Evolutionary conservation across 2,797 vertebrate species (phyloP).

Genomic region (Urophycis tenuis): DNA sequence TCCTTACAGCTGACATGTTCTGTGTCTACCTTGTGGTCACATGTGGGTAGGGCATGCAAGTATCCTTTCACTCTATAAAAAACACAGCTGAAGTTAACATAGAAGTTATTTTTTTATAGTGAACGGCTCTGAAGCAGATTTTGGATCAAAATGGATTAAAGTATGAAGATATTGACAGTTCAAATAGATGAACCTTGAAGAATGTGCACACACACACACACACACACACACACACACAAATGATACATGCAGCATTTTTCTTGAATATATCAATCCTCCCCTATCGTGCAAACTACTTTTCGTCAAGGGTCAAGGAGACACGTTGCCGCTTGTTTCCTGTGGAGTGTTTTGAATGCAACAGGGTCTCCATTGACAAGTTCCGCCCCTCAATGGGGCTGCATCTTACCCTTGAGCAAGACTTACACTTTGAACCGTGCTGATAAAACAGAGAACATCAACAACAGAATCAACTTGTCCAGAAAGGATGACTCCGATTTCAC

Average conservation of each 20-base stretch:
- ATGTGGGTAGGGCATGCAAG: conserved; percentile 2
- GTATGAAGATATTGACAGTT: not conserved
- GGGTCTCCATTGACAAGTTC: not conserved
- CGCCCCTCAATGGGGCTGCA: not conserved
- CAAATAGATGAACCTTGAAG: not conserved
- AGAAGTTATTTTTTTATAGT: not conserved
- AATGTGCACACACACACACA: not conserved
- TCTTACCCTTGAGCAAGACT: not conserved
- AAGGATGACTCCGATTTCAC: not conserved
- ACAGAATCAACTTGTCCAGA: conserved; percentile 5
- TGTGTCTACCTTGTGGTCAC: conserved; percentile 50
- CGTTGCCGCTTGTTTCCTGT: not conserved
- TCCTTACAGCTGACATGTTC: not conserved
- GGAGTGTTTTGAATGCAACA: conserved; percentile 6
- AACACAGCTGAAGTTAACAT: not conserved
- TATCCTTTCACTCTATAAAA: too few species aligned
- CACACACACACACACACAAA: not conserved
- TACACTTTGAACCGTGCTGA: conserved; percentile 46
- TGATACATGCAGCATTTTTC: not conserved
- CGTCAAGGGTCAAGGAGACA: not conserved
- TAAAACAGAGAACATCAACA: conserved; percentile 35
- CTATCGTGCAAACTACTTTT: too few species aligned
- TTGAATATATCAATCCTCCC: not conserved
- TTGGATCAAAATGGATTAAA: not conserved
- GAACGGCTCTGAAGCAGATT: not conserved